Base-by-base conservation (phyloP, 2,888 invertebrate genomes). In the Palloptera scutellata region DNA sequence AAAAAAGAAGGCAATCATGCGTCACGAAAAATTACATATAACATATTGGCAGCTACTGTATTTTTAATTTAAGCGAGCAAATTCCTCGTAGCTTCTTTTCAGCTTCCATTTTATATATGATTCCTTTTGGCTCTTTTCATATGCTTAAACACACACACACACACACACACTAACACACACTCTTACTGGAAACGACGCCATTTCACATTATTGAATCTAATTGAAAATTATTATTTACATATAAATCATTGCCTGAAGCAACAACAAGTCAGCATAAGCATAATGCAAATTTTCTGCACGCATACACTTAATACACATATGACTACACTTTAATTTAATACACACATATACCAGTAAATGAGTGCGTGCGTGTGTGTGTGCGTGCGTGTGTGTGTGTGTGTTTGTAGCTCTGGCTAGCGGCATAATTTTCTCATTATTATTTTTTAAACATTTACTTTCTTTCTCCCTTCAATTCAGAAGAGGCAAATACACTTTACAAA, bases 191-290 rank as follows among this genome's bases (percentile, higher is more conserved):
- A 30, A 30, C 30, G 30, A 2, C 2, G 30, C 6, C 30, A 30
- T 30, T 30, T 30, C 30, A 30, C 30, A 4, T 30, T 30, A 53
- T 43, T 41, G 55, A 64, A 62, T 57, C 58, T 58, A 68, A 65
- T 67, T 67, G 65, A 69, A 69, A 71, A 68, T 69, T 65, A 60
- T 66, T 69, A 71, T 72, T 68, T 68, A 70, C 73, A 78, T 79
- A 79, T 77, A 78, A 76, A 78, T 80, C 75, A 75, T n/a, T n/a
- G 71, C 79, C 73, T 30, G 59, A 15, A 75, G 77, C 74, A n/a
- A 12, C 52, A 54, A 43, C 51, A 55, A 61, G 43, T 60, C 60
- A 60, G 52, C 52, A 43, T 6, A 30, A 6, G 6, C 30, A 30
- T 2, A 30, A 30, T 2, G 6, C 30, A 30, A 30, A 30, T 30